Conservation (phyloP, 2,113 vertebrate genomes). For the Zapus hudsonius region DNA sequence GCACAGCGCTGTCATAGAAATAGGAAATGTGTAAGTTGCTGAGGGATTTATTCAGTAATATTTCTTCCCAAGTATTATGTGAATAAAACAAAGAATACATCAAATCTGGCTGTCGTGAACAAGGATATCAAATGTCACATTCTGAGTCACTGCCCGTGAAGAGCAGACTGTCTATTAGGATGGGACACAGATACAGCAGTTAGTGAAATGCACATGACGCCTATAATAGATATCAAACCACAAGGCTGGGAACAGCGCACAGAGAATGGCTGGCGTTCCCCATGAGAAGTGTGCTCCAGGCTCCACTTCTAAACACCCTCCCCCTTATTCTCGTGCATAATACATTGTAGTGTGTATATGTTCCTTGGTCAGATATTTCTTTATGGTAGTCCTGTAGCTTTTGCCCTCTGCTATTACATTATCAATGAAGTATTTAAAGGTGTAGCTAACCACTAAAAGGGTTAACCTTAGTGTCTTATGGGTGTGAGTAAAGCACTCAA, state of each 20-base stretch:
- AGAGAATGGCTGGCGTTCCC: neutral
- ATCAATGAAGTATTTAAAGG: neutral
- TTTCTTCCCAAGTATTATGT: neutral
- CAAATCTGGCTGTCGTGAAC: neutral
- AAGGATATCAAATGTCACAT: neutral
- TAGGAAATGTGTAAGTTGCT: neutral
- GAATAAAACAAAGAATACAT: neutral
- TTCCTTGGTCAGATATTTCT: neutral
- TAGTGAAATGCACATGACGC: no score
- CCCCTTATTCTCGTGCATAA: neutral
- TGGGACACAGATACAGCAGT: neutral
- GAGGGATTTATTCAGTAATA: neutral
- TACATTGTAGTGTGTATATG: neutral
- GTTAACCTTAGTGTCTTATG: neutral
- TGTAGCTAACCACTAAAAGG: neutral
- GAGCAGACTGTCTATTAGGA: neutral
- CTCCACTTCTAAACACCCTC: no score
- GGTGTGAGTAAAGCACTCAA: neutral
- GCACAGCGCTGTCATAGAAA: neutral
- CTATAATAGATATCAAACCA: neutral
- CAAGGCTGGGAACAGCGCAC: neutral
- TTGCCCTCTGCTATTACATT: neutral
- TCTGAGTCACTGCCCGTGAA: neutral
- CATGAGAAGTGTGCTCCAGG: neutral
- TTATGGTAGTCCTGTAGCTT: neutral